A percentile compares a stretch with the other conserved stretches of the same genome.
phyloP scores from a whole-genome alignment of 2,888 invertebrate genomes.

The Drosophila imparisetae region DNA sequence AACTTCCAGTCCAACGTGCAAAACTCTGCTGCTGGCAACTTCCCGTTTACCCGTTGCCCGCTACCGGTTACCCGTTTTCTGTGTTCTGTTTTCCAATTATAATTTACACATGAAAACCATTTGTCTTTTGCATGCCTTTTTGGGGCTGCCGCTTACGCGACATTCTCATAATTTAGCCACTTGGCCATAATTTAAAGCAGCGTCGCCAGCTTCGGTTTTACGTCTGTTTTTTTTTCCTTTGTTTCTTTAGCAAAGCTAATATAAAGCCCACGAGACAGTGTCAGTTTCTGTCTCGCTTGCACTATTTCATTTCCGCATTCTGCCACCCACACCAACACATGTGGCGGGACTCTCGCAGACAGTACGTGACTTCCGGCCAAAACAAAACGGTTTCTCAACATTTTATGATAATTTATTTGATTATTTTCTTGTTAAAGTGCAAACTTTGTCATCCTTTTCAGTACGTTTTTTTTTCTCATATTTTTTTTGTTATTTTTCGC shows the following conservation, averaged over 20 bases:
- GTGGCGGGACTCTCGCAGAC: slow-evolving; percentile 60
- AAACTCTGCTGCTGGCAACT: slow-evolving; percentile 4
- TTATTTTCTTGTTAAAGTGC: slow-evolving; percentile 81
- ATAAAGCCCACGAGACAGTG: slow-evolving; percentile 52
- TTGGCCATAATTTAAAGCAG: slow-evolving; percentile 74
- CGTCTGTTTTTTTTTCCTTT: slow-evolving; percentile 19
- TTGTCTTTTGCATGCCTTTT: slow-evolving; percentile 61
- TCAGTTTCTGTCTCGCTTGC: slow-evolving; percentile 16
- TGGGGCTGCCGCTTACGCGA: slow-evolving; percentile 58
- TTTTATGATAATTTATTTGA: slow-evolving; percentile 80
- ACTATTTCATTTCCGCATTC: slow-evolving; percentile 16
- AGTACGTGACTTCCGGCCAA: slow-evolving; percentile 80
- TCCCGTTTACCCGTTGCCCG: slow-evolving; percentile 17
- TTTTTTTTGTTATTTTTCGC: slow-evolving; percentile 45
- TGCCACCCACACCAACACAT: slow-evolving; percentile 23
- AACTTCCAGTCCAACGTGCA: neutral
- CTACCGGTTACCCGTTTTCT: slow-evolving; percentile 8
- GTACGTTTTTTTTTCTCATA: slow-evolving; percentile 21
- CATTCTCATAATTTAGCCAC: slow-evolving; percentile 78
- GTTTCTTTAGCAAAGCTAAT: slow-evolving; percentile 73
- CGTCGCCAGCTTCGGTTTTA: slow-evolving; percentile 7
- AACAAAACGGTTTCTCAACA: slow-evolving; percentile 77
- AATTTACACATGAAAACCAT: slow-evolving; percentile 75
- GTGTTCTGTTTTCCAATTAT: slow-evolving; percentile 67
- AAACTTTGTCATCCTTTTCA: slow-evolving; percentile 73